A percentile compares a stretch with the other conserved stretches of the same genome.
Conservation (phyloP, 2,888 invertebrate genomes). For the Dryocosmus kuriphilus region DNA sequence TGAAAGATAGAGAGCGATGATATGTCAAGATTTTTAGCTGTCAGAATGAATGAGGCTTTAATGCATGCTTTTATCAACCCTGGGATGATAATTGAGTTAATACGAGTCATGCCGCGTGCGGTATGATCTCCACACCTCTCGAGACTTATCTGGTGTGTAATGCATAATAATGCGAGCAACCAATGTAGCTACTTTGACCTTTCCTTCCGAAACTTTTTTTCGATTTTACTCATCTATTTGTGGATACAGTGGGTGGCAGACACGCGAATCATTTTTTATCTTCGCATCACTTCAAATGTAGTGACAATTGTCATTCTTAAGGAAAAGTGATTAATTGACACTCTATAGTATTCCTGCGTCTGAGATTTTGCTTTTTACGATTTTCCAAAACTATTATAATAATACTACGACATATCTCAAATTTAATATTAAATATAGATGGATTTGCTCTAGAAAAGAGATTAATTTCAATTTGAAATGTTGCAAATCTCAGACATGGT, state of each 20-base stretch:
- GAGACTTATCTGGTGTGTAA: slow-evolving; percentile 13
- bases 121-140: slow-evolving; percentile 58
- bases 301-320: background rate
- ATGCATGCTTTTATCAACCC: slow-evolving; percentile 64
- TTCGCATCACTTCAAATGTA: slow-evolving; percentile 4
- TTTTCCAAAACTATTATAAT: background rate
- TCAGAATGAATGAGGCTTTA: slow-evolving; percentile 62
- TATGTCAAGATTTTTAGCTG: slow-evolving; percentile 53
- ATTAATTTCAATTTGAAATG: too few relatives aligned
- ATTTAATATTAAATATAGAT: too few relatives aligned
- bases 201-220: slow-evolving; percentile 6
- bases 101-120: slow-evolving; percentile 55
- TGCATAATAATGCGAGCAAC: background rate
- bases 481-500: too few relatives aligned
- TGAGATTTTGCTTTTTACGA: background rate
- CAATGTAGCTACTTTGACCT: background rate
- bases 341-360: background rate
- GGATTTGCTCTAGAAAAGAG: too few relatives aligned
- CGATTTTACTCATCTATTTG: slow-evolving; percentile 17
- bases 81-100: slow-evolving; percentile 65
- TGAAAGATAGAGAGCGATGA: too few relatives aligned
- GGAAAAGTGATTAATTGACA: background rate
- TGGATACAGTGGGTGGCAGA: background rate
- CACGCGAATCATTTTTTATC: slow-evolving; percentile 26
- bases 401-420: too few relatives aligned